These are phyloP conservation scores for Heliconius charithonia DNA, from an alignment of 2,888 invertebrate species.

Conservation along the genomic window DNA sequence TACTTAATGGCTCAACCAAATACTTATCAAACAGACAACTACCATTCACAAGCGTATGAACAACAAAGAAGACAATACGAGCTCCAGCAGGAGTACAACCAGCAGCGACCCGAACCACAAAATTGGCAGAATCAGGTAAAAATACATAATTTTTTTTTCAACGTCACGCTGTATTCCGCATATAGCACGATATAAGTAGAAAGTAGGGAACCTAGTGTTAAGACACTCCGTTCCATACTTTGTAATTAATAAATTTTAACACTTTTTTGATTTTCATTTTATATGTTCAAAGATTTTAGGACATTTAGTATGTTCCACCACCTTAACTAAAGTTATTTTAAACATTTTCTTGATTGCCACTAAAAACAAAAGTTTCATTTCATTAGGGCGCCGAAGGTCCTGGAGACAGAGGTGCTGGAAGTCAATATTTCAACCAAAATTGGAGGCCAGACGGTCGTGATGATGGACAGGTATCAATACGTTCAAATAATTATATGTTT, in stretches of 20 bases:
- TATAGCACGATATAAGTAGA: not conserved
- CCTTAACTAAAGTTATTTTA: too few relatives aligned
- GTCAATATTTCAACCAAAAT: slow-evolving; percentile 64
- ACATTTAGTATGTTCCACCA: too few relatives aligned
- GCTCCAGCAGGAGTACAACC: slow-evolving; percentile 72
- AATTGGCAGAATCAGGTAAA: slow-evolving; percentile 63
- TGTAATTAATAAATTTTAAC: too few relatives aligned
- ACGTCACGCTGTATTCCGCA: not conserved
- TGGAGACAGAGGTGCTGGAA: slow-evolving; percentile 53
- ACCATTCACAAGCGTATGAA: slow-evolving; percentile 69
- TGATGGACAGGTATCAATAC: slow-evolving; percentile 68
- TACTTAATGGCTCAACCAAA: not conserved
- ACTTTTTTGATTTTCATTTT: too few relatives aligned
- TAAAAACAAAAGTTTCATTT: not conserved
- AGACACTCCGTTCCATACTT: too few relatives aligned
- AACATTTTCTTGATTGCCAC: too few relatives aligned
- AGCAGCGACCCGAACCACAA: slow-evolving; percentile 61
- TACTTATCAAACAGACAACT: slow-evolving; percentile 56
- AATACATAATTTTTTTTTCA: not conserved
- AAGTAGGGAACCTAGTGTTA: too few relatives aligned
- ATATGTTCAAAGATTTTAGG: too few relatives aligned
- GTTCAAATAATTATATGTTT: too few relatives aligned
- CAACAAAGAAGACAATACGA: slow-evolving; percentile 70
- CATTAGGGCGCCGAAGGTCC: slow-evolving; percentile 45
- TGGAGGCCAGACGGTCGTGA: slow-evolving; percentile 59